phyloP scores from a whole-genome alignment of 2,113 vertebrate genomes.

The Sigmodon hispidus region DNA sequence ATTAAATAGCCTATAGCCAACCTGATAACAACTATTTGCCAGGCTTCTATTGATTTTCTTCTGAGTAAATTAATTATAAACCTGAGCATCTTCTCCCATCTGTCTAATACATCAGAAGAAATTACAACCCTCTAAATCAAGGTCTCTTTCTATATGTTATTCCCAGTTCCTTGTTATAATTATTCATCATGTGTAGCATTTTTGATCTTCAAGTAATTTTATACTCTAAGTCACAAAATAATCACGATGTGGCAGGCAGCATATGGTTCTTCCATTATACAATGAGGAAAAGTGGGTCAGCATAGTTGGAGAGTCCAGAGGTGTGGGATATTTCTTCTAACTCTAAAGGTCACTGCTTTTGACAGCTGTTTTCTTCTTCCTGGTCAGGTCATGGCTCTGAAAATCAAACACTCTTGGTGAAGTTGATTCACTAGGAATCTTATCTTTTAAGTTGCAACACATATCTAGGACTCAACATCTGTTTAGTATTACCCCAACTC shows the following conservation, averaged over 20 bases:
- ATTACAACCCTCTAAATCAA: conserved; percentile 3
- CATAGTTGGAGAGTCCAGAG: background rate
- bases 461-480: conserved; percentile 51
- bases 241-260: background rate
- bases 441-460: conserved; percentile 44
- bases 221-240: conserved; percentile 47
- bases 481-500: conserved; percentile 30
- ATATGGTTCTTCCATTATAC: background rate
- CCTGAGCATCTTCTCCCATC: background rate
- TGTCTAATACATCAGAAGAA: background rate
- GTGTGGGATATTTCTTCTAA: background rate
- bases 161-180: background rate
- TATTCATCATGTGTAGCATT: conserved; percentile 35
- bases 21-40: conserved; percentile 9
- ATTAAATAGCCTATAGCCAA: background rate
- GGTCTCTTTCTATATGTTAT: background rate
- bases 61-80: conserved; percentile 52
- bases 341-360: background rate
- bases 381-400: background rate
- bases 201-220: conserved; percentile 44
- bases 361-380: conserved; percentile 26
- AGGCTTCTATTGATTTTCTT: conserved; percentile 10
- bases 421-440: conserved; percentile 36
- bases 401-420: background rate
- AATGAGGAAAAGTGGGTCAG: conserved; percentile 12